Percentiles rank a stretch among this genome's conserved stretches.
These are phyloP conservation scores for Stigmatopora argus DNA, from an alignment of 2,113 vertebrate genomes.

Conservation along the genomic window DNA sequence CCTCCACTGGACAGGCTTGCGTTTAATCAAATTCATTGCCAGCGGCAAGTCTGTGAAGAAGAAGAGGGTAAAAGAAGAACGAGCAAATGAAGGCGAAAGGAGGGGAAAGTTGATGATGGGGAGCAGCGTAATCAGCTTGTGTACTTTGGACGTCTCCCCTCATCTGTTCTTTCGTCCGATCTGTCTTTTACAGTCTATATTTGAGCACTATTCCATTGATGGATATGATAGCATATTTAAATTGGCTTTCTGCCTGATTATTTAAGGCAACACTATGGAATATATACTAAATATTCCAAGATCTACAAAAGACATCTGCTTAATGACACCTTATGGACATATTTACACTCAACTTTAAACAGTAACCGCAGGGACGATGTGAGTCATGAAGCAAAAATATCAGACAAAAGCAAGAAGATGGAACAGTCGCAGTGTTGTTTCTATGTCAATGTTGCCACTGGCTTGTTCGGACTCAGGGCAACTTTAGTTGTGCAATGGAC, in stretches of 20 bases:
- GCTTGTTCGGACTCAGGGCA: not conserved
- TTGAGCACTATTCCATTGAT: not conserved
- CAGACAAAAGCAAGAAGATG: not conserved
- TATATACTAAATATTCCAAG: not conserved
- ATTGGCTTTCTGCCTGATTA: not conserved
- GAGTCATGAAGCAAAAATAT: not conserved
- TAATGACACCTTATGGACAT: not conserved
- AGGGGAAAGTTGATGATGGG: constrained; percentile 53
- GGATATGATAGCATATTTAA: not conserved
- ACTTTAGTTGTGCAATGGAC: not conserved
- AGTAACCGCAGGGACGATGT: not conserved
- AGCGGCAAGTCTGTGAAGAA: constrained; percentile 45
- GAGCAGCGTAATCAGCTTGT: constrained; percentile 54
- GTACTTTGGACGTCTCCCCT: constrained; percentile 28
- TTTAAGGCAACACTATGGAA: not conserved
- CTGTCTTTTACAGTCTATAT: not conserved
- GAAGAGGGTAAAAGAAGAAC: constrained; percentile 37
- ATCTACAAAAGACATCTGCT: not conserved
- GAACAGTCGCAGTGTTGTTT: not conserved
- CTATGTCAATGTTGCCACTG: not conserved
- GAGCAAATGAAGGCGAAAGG: constrained; percentile 37
- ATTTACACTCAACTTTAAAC: not conserved
- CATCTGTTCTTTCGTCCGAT: too few species aligned
- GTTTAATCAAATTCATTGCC: constrained; percentile 63
- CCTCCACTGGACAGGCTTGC: constrained; percentile 30